A percentile compares a stretch with the other conserved stretches of the same genome.
These are phyloP conservation scores for Clanis bilineata DNA, from an alignment of 2,888 invertebrate species.

Conservation along the genomic window DNA sequence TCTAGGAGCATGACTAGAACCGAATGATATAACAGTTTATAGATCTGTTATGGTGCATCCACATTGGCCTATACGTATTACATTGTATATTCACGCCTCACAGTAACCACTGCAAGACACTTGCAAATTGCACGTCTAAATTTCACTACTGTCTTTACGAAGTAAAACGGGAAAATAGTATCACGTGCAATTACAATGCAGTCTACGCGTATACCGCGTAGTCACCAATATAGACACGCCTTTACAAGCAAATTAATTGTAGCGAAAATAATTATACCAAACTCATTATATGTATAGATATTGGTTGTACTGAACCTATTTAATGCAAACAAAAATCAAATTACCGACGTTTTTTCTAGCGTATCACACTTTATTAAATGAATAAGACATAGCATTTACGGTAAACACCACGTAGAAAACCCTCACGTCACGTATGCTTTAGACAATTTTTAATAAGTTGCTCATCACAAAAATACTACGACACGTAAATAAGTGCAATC, in stretches of 20 bases:
- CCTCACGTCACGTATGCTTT: neutral
- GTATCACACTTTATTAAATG: neutral
- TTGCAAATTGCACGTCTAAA: no score
- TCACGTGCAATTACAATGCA: no score
- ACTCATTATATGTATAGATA: no score
- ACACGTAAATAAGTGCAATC: neutral
- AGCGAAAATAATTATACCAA: neutral
- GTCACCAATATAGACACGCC: neutral
- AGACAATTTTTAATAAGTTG: no score
- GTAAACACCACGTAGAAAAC: neutral
- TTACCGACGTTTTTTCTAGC: no score
- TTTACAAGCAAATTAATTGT: neutral
- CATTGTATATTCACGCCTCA: no score
- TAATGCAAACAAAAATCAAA: no score
- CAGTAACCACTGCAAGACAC: no score
- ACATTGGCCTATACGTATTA: no score
- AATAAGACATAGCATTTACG: neutral
- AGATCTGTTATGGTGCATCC: neutral
- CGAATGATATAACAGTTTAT: neutral
- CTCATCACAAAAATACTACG: neutral
- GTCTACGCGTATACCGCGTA: neutral
- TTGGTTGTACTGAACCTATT: no score
- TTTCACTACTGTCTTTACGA: no score
- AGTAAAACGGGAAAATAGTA: no score
- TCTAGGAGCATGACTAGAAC: neutral